Evolutionary conservation across 2,797 vertebrate species (phyloP), one percentile per base, ranked within the genome.

Genomic region (Pseudopleuronectes americanus): DNA sequence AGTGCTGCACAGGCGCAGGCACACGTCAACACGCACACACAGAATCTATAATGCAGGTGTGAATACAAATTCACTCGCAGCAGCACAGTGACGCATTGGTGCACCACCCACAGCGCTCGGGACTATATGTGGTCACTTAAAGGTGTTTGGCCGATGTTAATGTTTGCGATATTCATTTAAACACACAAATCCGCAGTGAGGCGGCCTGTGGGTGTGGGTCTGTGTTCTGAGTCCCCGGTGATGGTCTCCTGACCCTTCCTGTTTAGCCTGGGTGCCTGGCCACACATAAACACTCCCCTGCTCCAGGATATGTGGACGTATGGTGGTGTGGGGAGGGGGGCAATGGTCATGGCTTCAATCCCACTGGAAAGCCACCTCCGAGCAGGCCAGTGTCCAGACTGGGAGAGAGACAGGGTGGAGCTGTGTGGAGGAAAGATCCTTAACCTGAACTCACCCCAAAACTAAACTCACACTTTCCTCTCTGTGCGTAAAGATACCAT

Each of bases 221-320:
- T 85, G 67, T 57, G 48, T 74, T 66, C 33, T 4, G 71, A 71
- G 67, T 92, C 94, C 94, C 93, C 89, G 90, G 93, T 95, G 94
- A 96, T 89, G 91, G 94, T 95, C 95, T 94, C 94, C 91, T 83
- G 93, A 96, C 94, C 93, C 94, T 97, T 96, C 96, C 96, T 97
- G 96, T 96, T 96, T 97, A 96, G 95, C 96, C 95, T 95, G 95
- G 93, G 92, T 92, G 95, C 96, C 95, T 94, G 94, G 94, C 94
- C 87, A 87, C 90, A 90, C 92, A 93, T 96, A 96, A 97, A 97
- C 96, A 97, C 91, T 89, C 65, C 70, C 76, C 78, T 77, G 68
- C 75, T 71, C 24, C 71, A 63, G 78, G 72, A 86, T 81, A 51
- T 84, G 76, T 76, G 74, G 80, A 86, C 3, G 21, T 68, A 77